Evolutionary conservation across 2,797 vertebrate genomes (phyloP), one percentile per base, ranked within the genome.

Genomic region (Podarcis siculus): DNA sequence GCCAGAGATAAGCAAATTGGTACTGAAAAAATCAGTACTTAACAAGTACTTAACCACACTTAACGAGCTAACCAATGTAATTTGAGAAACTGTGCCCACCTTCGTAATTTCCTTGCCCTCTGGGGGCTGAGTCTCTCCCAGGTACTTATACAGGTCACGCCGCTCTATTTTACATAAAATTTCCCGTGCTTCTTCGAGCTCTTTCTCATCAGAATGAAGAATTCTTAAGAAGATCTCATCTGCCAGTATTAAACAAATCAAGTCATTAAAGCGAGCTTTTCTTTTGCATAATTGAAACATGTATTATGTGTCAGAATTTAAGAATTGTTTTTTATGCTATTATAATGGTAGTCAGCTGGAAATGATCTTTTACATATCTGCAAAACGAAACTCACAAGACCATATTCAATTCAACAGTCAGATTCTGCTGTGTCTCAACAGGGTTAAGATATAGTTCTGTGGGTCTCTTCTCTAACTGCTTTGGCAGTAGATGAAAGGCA

Each of bases 211-310:
- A 2, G 99, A 99, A 95, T 98, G 82, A 84, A 99, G 97, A 88
- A 99, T 99, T 91, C 98, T 97, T 94, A 98, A 97, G 95, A 98
- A 99, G 90, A 99, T 93, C 23, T 97, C 91, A 96, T 99, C 99
- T 99, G 94, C 15, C 95, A 94, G 91, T 90, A 87, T 79, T 79
- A 49, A 87, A 94, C 3, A 85, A 80, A 27, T 10, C 12, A 87
- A 67, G 25, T 69, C 12, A 85, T 75, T 42, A 21, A 73, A 75
- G 6, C 23, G 15, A 69, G 12, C 39, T 69, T 69, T 82, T 82
- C 64, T 82, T 82, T 30, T 30, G 37, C 27, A n/a, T 17, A 82
- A 30, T 8, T 82, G 8, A 42, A 69, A 69, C 66, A 39, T 32
- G 30, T 71, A 32, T 13, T n/a, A 71, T 72, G 2, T 79, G 19